Percentiles rank a stretch among this genome's conserved stretches.
These are phyloP conservation scores for Heliothis virescens DNA, from an alignment of 1,140 invertebrate species.

Conservation along the genomic window DNA sequence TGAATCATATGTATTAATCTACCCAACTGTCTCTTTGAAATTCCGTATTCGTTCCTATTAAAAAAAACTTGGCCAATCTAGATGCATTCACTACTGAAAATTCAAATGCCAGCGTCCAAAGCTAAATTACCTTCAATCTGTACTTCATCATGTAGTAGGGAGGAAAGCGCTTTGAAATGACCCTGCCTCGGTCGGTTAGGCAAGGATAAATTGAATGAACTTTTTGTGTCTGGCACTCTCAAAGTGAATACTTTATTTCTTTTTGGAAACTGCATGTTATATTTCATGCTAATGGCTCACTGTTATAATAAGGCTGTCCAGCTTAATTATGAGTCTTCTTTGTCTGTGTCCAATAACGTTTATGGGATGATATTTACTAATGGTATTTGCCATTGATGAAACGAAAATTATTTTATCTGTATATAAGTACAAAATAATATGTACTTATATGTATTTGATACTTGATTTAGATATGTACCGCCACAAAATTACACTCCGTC, in stretches of 20 bases:
- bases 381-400: background rate
- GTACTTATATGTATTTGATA: background rate
- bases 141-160: conserved; percentile 25
- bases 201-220: conserved; percentile 50
- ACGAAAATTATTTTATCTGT: no score
- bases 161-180: conserved; percentile 37
- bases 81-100: background rate
- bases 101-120: conserved; percentile 6
- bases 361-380: background rate
- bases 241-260: conserved; percentile 36
- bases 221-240: conserved; percentile 47
- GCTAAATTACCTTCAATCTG: conserved; percentile 30
- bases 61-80: background rate
- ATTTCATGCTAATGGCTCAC: conserved; percentile 19
- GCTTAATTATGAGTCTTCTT: background rate
- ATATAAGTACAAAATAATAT: no score
- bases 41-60: no score
- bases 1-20: no score
- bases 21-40: background rate
- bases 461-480: background rate
- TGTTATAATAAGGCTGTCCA: background rate
- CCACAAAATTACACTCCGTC: conserved; percentile 20
- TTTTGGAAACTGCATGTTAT: conserved; percentile 21
- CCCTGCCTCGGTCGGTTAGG: conserved; percentile 28
- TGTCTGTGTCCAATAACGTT: background rate